phyloP scores from a whole-genome alignment of 1,140 invertebrate genomes.

The Mya arenaria region DNA sequence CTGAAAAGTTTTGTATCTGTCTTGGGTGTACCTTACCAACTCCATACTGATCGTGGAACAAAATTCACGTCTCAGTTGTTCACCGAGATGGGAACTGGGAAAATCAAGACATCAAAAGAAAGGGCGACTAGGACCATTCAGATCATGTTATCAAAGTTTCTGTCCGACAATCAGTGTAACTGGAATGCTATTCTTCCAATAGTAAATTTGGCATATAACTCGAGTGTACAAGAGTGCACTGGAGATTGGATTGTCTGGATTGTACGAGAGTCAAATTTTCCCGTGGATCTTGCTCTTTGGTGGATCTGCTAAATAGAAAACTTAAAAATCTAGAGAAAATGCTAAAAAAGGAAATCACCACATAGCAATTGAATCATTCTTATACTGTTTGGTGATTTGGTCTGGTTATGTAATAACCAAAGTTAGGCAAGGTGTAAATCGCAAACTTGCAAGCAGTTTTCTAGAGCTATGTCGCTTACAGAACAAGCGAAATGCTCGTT shows the following conservation, averaged over 20 bases:
- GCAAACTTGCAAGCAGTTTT: too few species aligned
- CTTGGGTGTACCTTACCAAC: neutral
- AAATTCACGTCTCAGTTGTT: neutral
- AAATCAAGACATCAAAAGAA: constrained; percentile 1
- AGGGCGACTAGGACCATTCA: neutral
- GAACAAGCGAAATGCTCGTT: too few species aligned
- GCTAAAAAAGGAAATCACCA: too few species aligned
- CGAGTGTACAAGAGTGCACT: constrained; percentile 47
- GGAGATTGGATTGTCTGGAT: constrained; percentile 55
- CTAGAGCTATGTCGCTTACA: too few species aligned
- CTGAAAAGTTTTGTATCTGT: neutral
- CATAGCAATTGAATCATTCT: too few species aligned
- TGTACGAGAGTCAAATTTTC: too few species aligned
- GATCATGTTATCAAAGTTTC: neutral
- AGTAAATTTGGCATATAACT: constrained; percentile 47
- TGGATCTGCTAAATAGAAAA: too few species aligned
- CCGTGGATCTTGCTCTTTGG: too few species aligned
- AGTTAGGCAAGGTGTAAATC: too few species aligned
- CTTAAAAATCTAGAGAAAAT: too few species aligned
- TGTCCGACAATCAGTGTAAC: neutral
- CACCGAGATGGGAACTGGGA: neutral
- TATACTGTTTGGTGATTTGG: too few species aligned
- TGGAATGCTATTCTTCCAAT: neutral
- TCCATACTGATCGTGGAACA: neutral
- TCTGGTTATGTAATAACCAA: too few species aligned